Evolutionary conservation across 2,888 invertebrate species (phyloP).

Genomic region (Lasius fuliginosus): DNA sequence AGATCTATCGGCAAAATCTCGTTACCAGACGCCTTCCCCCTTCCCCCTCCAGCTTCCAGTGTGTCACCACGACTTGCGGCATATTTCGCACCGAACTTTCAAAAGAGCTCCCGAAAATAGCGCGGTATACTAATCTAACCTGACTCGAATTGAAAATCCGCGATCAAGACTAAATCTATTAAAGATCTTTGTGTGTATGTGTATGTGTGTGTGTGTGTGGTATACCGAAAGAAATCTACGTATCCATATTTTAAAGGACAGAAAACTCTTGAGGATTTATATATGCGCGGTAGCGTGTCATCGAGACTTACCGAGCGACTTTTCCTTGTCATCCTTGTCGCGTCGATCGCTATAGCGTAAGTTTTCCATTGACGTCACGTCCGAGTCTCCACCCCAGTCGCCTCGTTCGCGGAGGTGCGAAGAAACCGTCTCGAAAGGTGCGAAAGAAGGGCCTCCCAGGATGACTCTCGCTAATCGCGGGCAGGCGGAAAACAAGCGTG

Average conservation of each 20-base stretch:
- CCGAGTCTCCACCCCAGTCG: background rate
- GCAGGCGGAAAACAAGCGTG: slow-evolving; percentile 83
- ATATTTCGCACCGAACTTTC: background rate
- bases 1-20: background rate
- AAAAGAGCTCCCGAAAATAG: background rate
- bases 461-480: slow-evolving; percentile 81
- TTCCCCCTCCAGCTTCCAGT: background rate
- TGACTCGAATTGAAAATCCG: background rate
- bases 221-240: background rate
- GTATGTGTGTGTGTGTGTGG: background rate
- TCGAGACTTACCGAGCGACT: background rate
- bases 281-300: background rate
- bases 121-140: background rate
- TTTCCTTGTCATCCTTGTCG: background rate
- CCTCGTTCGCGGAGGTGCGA: slow-evolving; percentile 75
- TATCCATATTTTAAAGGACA: background rate
- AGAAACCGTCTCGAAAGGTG: slow-evolving; percentile 80
- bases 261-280: too few relatives aligned
- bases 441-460: slow-evolving; percentile 79
- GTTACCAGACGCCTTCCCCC: background rate
- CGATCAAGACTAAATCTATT: background rate
- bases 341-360: background rate
- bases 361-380: slow-evolving; percentile 14
- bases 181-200: background rate
- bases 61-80: background rate